phyloP scores from a whole-genome alignment of 2,113 vertebrate species.

The Carassius auratus region DNA sequence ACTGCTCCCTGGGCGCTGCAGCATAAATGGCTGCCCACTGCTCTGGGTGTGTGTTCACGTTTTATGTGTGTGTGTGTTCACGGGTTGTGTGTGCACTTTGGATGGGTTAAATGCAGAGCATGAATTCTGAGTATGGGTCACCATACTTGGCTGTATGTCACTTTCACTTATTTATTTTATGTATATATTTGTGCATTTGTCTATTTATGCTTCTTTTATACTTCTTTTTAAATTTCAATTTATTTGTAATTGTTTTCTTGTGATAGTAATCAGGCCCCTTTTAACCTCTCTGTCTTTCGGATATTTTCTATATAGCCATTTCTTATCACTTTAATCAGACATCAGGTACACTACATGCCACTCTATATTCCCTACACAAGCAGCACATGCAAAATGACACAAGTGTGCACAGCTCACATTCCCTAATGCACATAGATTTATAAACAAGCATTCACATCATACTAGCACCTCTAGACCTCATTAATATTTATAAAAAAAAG shows the following conservation, averaged over 20 bases:
- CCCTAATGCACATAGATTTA: not conserved
- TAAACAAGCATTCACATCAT: conserved; percentile 6
- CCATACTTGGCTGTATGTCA: too few relatives aligned
- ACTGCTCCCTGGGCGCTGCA: too few relatives aligned
- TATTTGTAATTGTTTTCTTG: too few relatives aligned
- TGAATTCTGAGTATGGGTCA: too few relatives aligned
- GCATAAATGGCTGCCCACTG: too few relatives aligned
- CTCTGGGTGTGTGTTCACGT: too few relatives aligned
- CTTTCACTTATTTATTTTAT: too few relatives aligned
- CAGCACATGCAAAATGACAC: not conserved
- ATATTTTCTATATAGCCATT: not conserved
- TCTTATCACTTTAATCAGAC: not conserved
- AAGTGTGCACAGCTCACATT: not conserved
- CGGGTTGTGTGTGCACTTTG: too few relatives aligned
- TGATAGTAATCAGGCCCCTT: not conserved
- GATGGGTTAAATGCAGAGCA: too few relatives aligned
- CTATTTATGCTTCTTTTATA: not conserved
- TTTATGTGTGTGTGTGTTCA: too few relatives aligned
- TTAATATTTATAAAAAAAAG: conserved; percentile 87
- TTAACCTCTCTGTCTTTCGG: not conserved
- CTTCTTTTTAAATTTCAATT: not conserved
- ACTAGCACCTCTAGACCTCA: conserved; percentile 61
- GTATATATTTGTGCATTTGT: not conserved
- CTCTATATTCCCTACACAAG: not conserved
- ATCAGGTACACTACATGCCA: too few relatives aligned